A percentile compares a stretch with the other conserved stretches of the same genome.
Conservation (phyloP, 2,113 vertebrate species). For the Anas platyrhynchos region DNA sequence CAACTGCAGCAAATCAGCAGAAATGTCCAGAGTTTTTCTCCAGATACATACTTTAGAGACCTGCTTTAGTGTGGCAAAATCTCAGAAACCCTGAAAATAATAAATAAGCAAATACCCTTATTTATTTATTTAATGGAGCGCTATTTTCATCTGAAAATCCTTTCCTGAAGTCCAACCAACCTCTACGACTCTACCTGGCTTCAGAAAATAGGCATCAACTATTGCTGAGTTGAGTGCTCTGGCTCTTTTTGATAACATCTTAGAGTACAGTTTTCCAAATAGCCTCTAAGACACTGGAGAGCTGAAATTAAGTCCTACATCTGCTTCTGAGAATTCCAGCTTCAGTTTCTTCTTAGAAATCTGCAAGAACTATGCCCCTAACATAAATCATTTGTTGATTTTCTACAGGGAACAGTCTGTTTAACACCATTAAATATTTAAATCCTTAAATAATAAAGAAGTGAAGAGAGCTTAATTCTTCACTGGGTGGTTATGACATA, state of each 20-base stretch:
- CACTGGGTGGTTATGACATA: neutral
- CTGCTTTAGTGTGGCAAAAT: neutral
- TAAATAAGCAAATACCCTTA: neutral
- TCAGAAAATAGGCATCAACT: neutral
- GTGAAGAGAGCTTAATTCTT: neutral
- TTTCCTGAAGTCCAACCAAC: neutral
- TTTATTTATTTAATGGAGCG: no score
- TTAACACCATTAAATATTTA: neutral
- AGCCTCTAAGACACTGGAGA: neutral
- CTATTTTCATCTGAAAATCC: neutral
- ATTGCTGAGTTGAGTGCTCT: neutral
- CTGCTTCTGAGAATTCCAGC: neutral
- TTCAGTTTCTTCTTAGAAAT: neutral
- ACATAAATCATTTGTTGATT: neutral
- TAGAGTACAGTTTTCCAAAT: neutral
- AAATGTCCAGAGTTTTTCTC: neutral
- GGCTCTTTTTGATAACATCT: neutral
- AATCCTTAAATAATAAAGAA: neutral
- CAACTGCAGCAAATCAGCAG: neutral
- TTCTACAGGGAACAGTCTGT: neutral
- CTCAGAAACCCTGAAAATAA: neutral
- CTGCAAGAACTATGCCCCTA: neutral
- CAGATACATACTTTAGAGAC: neutral
- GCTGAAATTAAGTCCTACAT: neutral
- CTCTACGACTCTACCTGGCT: neutral